Evolutionary conservation across 1,140 invertebrate genomes (phyloP).

Genomic region (Lordiphosa mommai): DNA sequence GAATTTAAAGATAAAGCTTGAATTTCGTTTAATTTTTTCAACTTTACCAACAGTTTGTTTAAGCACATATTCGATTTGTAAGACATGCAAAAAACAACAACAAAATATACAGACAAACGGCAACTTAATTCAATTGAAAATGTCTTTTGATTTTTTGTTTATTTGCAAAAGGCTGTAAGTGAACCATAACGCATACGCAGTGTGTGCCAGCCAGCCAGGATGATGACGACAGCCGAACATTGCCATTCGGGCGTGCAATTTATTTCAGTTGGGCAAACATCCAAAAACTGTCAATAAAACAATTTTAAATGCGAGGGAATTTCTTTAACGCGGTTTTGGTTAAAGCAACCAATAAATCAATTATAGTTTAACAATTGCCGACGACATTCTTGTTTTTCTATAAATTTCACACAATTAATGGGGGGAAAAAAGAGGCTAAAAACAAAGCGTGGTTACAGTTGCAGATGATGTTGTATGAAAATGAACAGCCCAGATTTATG

Average conservation of each 20-base stretch:
- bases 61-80: no score
- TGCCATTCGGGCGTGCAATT: constrained; percentile 44
- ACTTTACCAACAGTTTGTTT: no score
- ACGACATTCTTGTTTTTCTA: constrained; percentile 4
- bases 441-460: constrained; percentile 17
- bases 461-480: constrained; percentile 34
- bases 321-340: constrained; percentile 16
- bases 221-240: constrained; percentile 20
- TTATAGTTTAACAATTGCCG: constrained; percentile 17
- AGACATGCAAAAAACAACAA: constrained; percentile 4
- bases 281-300: constrained; percentile 44
- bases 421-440: background rate
- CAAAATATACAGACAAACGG: constrained; percentile 42
- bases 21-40: no score
- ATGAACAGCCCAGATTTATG: constrained; percentile 39
- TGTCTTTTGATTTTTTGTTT: background rate
- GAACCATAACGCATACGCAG: constrained; percentile 31
- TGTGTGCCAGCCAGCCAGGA: constrained; percentile 16
- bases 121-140: no score
- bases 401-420: constrained; percentile 19
- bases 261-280: constrained; percentile 49
- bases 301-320: constrained; percentile 15
- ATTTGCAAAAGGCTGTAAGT: constrained; percentile 5
- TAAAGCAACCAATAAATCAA: constrained; percentile 43
- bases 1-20: no score